These are phyloP conservation scores for Gila robusta DNA, from an alignment of 2,797 vertebrate species.

Conservation along the genomic window DNA sequence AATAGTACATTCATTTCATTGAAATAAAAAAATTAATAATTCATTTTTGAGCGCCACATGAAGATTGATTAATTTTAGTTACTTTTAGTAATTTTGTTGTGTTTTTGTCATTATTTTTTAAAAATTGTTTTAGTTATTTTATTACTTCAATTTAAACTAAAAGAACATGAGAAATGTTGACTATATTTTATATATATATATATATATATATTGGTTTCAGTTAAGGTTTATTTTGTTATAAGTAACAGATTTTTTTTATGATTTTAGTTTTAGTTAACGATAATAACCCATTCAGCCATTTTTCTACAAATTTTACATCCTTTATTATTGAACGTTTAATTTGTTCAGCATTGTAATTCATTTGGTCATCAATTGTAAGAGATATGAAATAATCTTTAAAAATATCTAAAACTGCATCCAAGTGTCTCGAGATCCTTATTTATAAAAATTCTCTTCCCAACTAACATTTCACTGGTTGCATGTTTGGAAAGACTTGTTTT, in stretches of 20 bases:
- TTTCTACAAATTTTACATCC: not conserved
- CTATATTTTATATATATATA: too few relatives aligned
- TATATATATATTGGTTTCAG: not conserved
- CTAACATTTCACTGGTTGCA: slow-evolving; percentile 21
- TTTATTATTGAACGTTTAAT: not conserved
- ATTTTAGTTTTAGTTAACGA: not conserved
- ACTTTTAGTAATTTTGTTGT: not conserved
- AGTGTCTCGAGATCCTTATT: slow-evolving; percentile 20
- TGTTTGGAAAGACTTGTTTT: not conserved
- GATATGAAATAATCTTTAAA: not conserved
- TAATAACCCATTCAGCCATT: not conserved
- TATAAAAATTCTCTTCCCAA: not conserved
- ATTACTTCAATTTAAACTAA: not conserved
- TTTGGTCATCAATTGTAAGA: not conserved
- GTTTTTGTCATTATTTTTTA: too few relatives aligned
- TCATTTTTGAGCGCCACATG: not conserved
- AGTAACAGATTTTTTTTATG: not conserved
- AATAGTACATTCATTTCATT: not conserved
- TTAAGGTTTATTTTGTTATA: not conserved
- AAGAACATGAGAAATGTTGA: not conserved
- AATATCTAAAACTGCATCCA: slow-evolving; percentile 1
- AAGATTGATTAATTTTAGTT: not conserved
- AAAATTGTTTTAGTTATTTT: not conserved
- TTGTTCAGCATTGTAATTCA: not conserved
- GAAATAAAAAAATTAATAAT: not conserved